Evolutionary conservation across 2,797 vertebrate species (phyloP).

Genomic region (Nyctalus aviator): DNA sequence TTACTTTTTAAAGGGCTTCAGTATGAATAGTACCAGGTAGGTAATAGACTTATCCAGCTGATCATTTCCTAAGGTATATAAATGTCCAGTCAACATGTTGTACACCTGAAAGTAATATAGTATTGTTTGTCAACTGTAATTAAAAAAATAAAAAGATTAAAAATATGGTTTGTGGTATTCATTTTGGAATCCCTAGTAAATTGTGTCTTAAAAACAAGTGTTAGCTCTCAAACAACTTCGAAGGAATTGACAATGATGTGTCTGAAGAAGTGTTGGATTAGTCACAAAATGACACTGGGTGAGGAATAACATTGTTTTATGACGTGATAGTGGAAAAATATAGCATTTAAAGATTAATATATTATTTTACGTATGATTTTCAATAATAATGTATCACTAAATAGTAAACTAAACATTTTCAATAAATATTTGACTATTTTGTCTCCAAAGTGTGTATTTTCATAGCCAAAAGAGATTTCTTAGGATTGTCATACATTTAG

Average conservation of each 20-base stretch:
- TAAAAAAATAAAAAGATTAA: neutral
- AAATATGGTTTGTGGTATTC: neutral
- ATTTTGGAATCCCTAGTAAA: neutral
- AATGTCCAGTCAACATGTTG: neutral
- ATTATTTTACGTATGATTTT: neutral
- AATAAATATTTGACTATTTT: neutral
- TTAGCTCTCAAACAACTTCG: neutral
- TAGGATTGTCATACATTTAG: neutral
- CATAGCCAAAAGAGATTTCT: neutral
- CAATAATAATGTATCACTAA: neutral
- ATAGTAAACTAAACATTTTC: constrained; percentile 18
- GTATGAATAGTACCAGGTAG: neutral
- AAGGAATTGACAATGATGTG: neutral
- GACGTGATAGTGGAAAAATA: neutral
- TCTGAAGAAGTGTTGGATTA: neutral
- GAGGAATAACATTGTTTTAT: constrained; percentile 9
- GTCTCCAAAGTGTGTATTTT: neutral
- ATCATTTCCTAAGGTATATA: neutral
- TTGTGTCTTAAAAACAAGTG: neutral
- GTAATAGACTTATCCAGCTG: neutral
- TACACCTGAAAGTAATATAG: neutral
- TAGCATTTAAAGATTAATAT: neutral
- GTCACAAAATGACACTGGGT: neutral
- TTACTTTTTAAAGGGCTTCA: neutral
- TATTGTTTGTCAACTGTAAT: neutral